These are phyloP conservation scores for Loripinus fragilis DNA, from an alignment of 2,888 invertebrate species.

Conservation along the genomic window DNA sequence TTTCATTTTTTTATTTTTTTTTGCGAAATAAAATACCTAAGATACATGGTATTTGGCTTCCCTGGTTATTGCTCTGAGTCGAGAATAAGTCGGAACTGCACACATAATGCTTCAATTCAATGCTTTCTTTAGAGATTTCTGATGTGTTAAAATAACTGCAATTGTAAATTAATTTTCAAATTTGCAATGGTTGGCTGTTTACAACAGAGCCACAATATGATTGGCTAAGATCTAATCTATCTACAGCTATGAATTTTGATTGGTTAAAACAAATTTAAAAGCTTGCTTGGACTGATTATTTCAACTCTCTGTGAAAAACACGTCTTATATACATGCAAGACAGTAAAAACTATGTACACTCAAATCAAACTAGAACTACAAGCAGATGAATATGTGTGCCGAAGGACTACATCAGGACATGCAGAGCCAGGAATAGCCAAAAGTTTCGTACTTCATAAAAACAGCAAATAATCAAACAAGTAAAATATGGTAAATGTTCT, in stretches of 20 bases:
- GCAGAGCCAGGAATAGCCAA: constrained; percentile 50
- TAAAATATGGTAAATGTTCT: too few species aligned
- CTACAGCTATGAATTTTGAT: constrained; percentile 52
- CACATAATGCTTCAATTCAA: constrained; percentile 36
- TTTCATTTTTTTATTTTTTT: background rate
- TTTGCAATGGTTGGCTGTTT: constrained; percentile 37
- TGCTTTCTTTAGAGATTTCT: background rate
- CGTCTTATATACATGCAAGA: constrained; percentile 54
- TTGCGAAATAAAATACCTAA: background rate
- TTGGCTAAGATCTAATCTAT: constrained; percentile 37
- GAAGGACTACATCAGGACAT: constrained; percentile 56
- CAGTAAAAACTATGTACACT: constrained; percentile 29
- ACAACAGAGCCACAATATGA: constrained; percentile 18
- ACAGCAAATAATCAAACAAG: background rate
- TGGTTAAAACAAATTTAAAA: constrained; percentile 33
- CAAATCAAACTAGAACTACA: constrained; percentile 52
- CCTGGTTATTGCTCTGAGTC: constrained; percentile 62
- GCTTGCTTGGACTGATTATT: background rate
- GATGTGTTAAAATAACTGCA: too few species aligned
- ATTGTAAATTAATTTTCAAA: background rate
- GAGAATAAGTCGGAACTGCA: constrained; percentile 42
- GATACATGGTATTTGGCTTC: constrained; percentile 41
- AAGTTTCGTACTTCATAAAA: constrained; percentile 12
- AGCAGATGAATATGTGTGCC: constrained; percentile 59
- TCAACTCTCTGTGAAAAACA: constrained; percentile 22